A percentile compares a stretch with the other conserved stretches of the same genome.
Conservation (phyloP, 2,797 vertebrate genomes). For the Tarsius wallacei region DNA sequence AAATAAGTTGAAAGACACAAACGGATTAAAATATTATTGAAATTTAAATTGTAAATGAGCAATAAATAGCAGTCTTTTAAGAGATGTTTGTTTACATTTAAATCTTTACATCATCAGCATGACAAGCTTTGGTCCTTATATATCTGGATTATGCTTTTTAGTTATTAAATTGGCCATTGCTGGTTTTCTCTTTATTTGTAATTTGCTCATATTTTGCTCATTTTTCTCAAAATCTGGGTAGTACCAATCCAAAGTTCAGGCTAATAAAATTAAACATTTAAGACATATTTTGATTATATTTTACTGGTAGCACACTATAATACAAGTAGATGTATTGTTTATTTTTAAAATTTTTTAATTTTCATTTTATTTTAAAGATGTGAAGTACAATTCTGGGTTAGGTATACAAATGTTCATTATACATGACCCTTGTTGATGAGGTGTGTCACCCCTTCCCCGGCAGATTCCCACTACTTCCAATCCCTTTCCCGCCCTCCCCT, state of each 20-base stretch:
- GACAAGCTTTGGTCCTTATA: not conserved
- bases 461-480: too few species aligned
- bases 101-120: not conserved
- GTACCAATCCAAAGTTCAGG: not conserved
- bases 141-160: not conserved
- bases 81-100: not conserved
- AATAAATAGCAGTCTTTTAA: constrained; percentile 33
- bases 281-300: constrained; percentile 18
- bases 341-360: too few species aligned
- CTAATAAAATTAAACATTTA: not conserved
- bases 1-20: not conserved
- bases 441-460: too few species aligned
- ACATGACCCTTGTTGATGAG: too few species aligned
- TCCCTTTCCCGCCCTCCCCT: too few species aligned
- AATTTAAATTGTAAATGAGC: not conserved
- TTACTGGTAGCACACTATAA: not conserved
- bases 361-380: too few species aligned
- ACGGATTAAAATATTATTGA: not conserved
- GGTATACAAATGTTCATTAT: too few species aligned
- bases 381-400: too few species aligned
- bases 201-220: not conserved
- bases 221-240: not conserved
- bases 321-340: not conserved
- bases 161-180: not conserved
- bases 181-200: constrained; percentile 9